Base-by-base conservation (phyloP, 2,113 vertebrate species). In the Campylorhamphus procurvoides region DNA sequence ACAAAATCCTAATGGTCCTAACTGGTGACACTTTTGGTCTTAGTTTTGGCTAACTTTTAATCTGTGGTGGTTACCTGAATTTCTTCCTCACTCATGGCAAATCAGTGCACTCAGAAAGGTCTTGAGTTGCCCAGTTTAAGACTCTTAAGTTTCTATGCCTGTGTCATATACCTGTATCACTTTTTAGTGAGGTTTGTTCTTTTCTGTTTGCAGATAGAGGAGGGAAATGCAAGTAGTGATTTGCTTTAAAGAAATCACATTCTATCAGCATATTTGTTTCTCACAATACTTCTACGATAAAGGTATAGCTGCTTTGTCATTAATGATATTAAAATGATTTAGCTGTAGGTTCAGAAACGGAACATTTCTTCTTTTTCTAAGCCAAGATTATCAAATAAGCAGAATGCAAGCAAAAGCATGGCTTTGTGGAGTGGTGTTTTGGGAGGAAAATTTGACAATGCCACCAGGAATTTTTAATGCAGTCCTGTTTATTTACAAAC, bases 401-500 rank as follows among this genome's bases (percentile, higher is more conserved):
- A 73, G 37, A 87, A 79, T 18, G 18, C 14, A 71, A 66, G 55
- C 42, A 83, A 87, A 87, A 63, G 4, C 49, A 7, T 20, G 9
- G 5, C 44, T 74, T 84, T 82, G 27, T 44, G 53, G 62, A 74
- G 9, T 47, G 23, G 20, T 37, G 9, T 81, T 81, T 55, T 13
- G 28, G 19, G n/a, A 80, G 10, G 14, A 86, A 92, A 87, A 74
- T 71, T 4, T 31, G 60, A 33, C 18, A 13, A 89, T 78, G 60
- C 47, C 52, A 92, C 53, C 15, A 68, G 22, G 22, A 89, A 72
- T 72, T 89, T 90, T 94, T 72, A 84, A 89, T 28, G 5, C 4
- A 12, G 22, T 87, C 27, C 10, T n/a, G 2, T 95, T 95, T 95
- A 96, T 95, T 94, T 91, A 82, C n/a, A 91, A 94, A 91, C 52